Conservation (phyloP, 2,797 vertebrate genomes). For the Clamator glandarius region DNA sequence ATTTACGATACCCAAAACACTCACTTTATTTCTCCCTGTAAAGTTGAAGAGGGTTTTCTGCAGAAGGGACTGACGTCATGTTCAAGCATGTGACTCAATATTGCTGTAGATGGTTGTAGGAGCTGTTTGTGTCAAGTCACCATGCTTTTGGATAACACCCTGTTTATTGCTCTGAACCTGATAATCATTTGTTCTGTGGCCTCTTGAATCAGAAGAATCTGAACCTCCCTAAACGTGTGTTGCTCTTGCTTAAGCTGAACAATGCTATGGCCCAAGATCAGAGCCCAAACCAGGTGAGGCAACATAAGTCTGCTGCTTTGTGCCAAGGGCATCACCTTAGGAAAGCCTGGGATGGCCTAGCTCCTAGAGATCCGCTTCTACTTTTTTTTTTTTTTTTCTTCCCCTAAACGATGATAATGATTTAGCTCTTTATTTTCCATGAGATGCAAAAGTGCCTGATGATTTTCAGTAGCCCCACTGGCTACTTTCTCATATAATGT, state of each 20-base stretch:
- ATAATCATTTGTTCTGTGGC: not conserved
- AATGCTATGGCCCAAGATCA: accelerated
- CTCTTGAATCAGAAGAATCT: not conserved
- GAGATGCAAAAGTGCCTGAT: not conserved
- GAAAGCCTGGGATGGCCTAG: not conserved
- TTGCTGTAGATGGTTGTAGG: not conserved
- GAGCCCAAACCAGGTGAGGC: not conserved
- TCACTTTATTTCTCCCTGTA: not conserved
- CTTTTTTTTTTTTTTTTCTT: not conserved
- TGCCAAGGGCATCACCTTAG: not conserved
- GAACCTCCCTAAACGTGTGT: not conserved
- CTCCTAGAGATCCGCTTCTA: not conserved
- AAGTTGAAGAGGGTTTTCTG: not conserved
- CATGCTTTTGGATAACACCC: not conserved
- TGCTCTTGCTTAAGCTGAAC: not conserved
- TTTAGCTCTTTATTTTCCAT: not conserved
- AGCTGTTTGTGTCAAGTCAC: not conserved
- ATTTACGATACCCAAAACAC: not conserved
- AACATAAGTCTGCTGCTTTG: not conserved
- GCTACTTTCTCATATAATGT: not conserved
- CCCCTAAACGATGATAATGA: not conserved
- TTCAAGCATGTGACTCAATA: not conserved
- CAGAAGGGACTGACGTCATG: not conserved
- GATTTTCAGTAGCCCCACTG: not conserved
- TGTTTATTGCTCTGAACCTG: not conserved